Evolutionary conservation across 2,113 vertebrate genomes (phyloP), one percentile per base, ranked within the genome.

Genomic region (Limanda limanda): DNA sequence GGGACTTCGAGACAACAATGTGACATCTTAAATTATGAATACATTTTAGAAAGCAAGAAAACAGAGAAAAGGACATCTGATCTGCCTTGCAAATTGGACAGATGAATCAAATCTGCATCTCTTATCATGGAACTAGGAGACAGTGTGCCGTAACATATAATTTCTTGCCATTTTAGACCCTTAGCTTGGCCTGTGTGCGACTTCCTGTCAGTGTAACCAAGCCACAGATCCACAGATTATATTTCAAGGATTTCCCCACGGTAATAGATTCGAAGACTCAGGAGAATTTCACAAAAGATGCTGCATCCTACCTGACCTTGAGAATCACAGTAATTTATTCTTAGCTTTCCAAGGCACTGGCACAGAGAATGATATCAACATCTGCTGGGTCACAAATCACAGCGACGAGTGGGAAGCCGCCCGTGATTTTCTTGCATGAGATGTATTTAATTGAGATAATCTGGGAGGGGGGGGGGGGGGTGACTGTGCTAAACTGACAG

Each of bases 311-410:
- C 48, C 73, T 78, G 84, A 91, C 92, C 89, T 88, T 91, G 85
- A 86, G 61, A 82, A 84, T 84, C 57, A 42, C 27, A n/a, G 64
- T 85, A 71, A 90, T 87, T 68, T 86, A 89, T 89, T 90, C 81
- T 40, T n/a, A 59, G 74, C 64, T 79, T 82, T 72, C 18, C 79
- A 56, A 52, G 52, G 47, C 85, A 74, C 55, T n/a, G 71, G 73
- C 54, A 74, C 74, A 72, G 54, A 77, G 63, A 76, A 82, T 63
- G 67, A 72, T 67, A 86, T 85, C 74, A 87, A 83, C 79, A 86
- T 83, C 45, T 63, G 63, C 18, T 31, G 45, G 81, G 80, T 86
- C 83, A 83, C 51, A 68, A 74, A 73, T 84, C 84, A 78, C 56
- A 57, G 23, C 27, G 37, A n/a, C 64, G 70, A 59, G 57, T 48